Evolutionary conservation across 2,113 vertebrate genomes (phyloP).

Genomic region (Grantiella picta): DNA sequence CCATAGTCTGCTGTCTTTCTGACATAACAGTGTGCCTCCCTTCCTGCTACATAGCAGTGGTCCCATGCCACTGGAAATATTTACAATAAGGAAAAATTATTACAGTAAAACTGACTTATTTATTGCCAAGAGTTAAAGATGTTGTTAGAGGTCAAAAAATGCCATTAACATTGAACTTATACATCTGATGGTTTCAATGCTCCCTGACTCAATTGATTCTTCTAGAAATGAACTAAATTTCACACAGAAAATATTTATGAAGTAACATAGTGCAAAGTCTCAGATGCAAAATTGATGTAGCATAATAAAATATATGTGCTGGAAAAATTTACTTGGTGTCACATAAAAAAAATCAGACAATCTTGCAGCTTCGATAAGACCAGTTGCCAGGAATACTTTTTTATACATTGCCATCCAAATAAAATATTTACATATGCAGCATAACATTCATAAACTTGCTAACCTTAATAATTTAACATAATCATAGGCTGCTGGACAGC

Average conservation of each 20-base stretch:
- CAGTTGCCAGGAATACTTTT: neutral
- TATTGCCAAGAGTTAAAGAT: neutral
- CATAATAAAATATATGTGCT: neutral
- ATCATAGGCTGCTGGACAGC: neutral
- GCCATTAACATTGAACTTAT: neutral
- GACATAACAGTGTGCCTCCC: neutral
- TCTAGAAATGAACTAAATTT: neutral
- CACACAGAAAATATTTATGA: slow-evolving; percentile 3
- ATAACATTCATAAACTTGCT: neutral
- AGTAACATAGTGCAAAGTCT: neutral
- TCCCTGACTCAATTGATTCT: neutral
- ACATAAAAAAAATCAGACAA: neutral
- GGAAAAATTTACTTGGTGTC: neutral
- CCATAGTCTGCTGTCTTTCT: neutral
- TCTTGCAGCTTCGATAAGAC: neutral
- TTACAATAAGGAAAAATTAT: neutral
- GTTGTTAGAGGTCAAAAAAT: neutral
- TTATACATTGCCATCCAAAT: neutral
- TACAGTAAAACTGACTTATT: neutral
- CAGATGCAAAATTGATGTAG: neutral
- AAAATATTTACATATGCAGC: neutral
- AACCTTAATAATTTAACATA: neutral
- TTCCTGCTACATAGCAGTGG: neutral
- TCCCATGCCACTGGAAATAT: neutral
- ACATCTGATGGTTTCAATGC: neutral